Evolutionary conservation across 1,140 invertebrate genomes (phyloP).

Genomic region (Vanessa atalanta): DNA sequence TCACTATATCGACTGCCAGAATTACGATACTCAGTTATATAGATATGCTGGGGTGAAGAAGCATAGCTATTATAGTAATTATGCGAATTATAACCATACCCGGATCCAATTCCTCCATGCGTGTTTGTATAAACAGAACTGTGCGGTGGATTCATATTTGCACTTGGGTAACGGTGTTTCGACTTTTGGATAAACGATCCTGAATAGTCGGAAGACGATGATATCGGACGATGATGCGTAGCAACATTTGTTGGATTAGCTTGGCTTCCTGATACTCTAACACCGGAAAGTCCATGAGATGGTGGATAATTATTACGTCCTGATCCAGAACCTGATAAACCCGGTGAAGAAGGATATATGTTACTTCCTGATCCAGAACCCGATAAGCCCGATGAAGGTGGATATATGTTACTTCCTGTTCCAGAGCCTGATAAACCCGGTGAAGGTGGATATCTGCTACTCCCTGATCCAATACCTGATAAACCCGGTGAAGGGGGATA

Average conservation of each 20-base stretch:
- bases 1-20: constrained; percentile 66
- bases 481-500: constrained; percentile 38
- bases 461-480: constrained; percentile 36
- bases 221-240: background rate
- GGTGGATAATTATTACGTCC: constrained; percentile 27
- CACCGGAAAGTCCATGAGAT: constrained; percentile 21
- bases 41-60: constrained; percentile 63
- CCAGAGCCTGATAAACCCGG: constrained; percentile 36
- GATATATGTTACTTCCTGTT: constrained; percentile 34
- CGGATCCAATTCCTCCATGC: constrained; percentile 32
- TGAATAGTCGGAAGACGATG: constrained; percentile 18
- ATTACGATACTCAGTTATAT: constrained; percentile 66
- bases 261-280: constrained; percentile 7
- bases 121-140: constrained; percentile 38
- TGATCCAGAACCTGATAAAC: constrained; percentile 41
- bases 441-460: constrained; percentile 28
- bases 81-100: constrained; percentile 19
- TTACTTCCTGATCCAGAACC: constrained; percentile 34
- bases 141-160: constrained; percentile 20
- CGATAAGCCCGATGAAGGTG: constrained; percentile 42
- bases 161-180: background rate
- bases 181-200: constrained; percentile 4
- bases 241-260: too few relatives aligned
- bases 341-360: constrained; percentile 39
- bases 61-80: constrained; percentile 23